Conservation (phyloP, 2,888 invertebrate genomes). For the Pollenia griseotomentosa region DNA sequence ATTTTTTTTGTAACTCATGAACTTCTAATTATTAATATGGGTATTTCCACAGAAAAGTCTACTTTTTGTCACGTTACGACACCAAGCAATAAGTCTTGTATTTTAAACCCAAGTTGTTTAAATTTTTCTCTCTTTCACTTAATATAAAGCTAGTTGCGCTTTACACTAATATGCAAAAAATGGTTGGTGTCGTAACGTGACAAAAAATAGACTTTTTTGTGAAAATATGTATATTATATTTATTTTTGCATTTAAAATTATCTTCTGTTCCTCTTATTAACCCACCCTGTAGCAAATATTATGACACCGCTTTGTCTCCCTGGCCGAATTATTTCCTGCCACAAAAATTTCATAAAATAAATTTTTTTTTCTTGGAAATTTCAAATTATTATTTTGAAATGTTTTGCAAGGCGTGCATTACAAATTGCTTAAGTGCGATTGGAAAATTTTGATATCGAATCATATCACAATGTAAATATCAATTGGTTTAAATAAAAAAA, state of each 20-base stretch:
- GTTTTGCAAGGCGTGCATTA: constrained; percentile 76
- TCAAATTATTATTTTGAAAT: constrained; percentile 15
- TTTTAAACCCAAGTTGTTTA: too few relatives aligned
- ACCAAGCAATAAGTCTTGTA: too few relatives aligned
- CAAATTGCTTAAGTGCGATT: constrained; percentile 78
- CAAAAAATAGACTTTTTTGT: too few relatives aligned
- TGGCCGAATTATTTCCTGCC: constrained; percentile 17
- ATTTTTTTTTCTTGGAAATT: background rate
- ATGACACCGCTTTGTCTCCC: constrained; percentile 19
- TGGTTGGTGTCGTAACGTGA: too few relatives aligned
- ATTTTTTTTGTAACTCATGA: too few relatives aligned
- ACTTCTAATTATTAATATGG: too few relatives aligned
- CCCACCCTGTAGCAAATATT: constrained; percentile 7
- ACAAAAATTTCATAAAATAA: constrained; percentile 33
- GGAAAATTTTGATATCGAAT: constrained; percentile 58
- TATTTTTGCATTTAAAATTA: background rate
- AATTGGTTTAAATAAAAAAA: constrained; percentile 46
- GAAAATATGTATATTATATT: background rate
- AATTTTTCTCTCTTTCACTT: too few relatives aligned
- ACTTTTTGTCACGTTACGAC: too few relatives aligned
- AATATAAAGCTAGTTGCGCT: too few relatives aligned
- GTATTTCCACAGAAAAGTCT: too few relatives aligned
- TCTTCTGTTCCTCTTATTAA: background rate
- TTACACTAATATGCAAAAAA: too few relatives aligned
- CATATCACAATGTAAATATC: constrained; percentile 65